phyloP scores from a whole-genome alignment of 2,888 invertebrate species.

The Thymelicus acteon region DNA sequence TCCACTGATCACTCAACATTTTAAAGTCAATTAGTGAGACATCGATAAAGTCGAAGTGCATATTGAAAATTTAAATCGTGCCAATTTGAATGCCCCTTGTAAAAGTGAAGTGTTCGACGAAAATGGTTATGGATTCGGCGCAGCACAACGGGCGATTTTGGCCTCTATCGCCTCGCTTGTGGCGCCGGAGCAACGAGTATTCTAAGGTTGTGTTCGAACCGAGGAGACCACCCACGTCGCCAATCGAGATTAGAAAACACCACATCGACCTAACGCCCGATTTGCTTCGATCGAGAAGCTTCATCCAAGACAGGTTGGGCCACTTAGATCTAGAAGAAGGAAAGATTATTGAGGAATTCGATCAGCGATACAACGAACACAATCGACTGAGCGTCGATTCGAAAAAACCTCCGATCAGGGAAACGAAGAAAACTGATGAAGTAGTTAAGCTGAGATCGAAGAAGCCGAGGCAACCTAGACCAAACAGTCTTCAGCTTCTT shows the following conservation, averaged over 20 bases:
- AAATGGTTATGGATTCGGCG: constrained; percentile 80
- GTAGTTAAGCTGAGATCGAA: constrained; percentile 72
- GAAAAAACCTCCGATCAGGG: constrained; percentile 70
- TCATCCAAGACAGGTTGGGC: constrained; percentile 64
- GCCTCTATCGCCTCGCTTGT: constrained; percentile 77
- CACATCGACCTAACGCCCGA: constrained; percentile 67
- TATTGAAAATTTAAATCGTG: constrained; percentile 29
- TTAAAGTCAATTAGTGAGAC: constrained; percentile 41
- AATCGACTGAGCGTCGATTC: constrained; percentile 69
- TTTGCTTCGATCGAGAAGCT: constrained; percentile 64
- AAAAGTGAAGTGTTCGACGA: constrained; percentile 49
- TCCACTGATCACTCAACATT: constrained; percentile 32
- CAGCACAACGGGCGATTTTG: constrained; percentile 74
- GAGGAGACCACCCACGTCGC: constrained; percentile 70
- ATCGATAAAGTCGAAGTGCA: constrained; percentile 62
- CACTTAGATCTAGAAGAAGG: constrained; percentile 68
- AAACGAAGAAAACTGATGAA: constrained; percentile 64
- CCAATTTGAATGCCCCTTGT: constrained; percentile 43
- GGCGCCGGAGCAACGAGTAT: constrained; percentile 79
- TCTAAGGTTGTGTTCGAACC: constrained; percentile 80
- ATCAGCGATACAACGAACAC: constrained; percentile 45
- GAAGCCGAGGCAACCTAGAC: constrained; percentile 73
- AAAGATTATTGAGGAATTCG: constrained; percentile 27
- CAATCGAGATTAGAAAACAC: constrained; percentile 64
- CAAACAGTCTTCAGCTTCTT: constrained; percentile 76